Base-by-base conservation (phyloP, 2,797 vertebrate genomes). In the Arnoldichthys spilopterus region DNA sequence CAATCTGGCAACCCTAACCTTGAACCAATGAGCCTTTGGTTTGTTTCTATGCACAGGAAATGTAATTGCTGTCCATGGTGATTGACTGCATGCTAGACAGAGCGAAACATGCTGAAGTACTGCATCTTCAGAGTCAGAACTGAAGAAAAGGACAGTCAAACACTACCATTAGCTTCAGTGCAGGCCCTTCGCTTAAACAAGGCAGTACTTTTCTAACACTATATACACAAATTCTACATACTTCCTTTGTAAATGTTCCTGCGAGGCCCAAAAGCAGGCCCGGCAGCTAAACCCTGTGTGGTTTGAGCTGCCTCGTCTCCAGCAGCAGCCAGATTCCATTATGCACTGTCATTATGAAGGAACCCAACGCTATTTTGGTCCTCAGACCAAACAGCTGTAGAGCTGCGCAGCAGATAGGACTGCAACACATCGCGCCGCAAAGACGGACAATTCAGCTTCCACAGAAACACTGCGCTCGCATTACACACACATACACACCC, bases 261-360 rank as follows among this genome's bases (percentile, higher is more conserved):
- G 51, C 37, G 66, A 70, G 69, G 75, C 70, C 47, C 47, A 59
- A 59, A 72, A 47, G 22, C 37, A 58, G 72, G 71, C 30, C 49
- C 16, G 72, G 51, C 49, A 77, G 77, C 73, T 63, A 70, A 79
- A 76, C 47, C 47, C 28, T 54, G 78, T 76, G 59, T 47, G 8
- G 63, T 76, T 76, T 68, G 66, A 71, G 71, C 53, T 30, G 16
- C 43, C 30, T 20, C 72, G 63, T 78, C 43, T 68, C 43, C 26
- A 30, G 66, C 70, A 54, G 51, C 53, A 73, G 73, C 63, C 81
- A 78, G 77, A 81, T 56, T 81, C 80, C 72, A 80, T 84, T 82
- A 85, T 81, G 76, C 67, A 83, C 83, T 71, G 73, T 82, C 77
- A 82, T 79, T 79, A 84, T 66, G 70, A 84, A 79, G 70, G 74